phyloP scores from a whole-genome alignment of 2,113 vertebrate species.

The Manacus vitellinus region DNA sequence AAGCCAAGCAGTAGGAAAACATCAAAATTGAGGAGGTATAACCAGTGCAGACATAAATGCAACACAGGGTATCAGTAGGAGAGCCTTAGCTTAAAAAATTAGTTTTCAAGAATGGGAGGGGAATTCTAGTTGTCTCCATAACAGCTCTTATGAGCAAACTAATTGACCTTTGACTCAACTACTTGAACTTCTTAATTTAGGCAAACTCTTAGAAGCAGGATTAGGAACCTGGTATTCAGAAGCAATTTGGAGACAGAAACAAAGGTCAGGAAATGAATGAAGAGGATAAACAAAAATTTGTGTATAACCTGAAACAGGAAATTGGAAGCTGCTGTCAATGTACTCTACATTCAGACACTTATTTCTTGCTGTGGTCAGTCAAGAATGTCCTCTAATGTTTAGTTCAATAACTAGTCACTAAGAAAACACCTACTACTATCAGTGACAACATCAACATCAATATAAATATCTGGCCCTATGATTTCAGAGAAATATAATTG shows the following conservation, averaged over 20 bases:
- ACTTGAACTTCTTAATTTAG: not conserved
- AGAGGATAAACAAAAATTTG: not conserved
- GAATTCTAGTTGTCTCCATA: not conserved
- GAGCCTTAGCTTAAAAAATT: not conserved
- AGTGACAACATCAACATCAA: not conserved
- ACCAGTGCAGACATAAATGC: not conserved
- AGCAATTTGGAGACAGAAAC: not conserved
- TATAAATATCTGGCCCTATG: not conserved
- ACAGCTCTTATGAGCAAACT: not conserved
- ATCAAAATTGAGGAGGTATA: not conserved
- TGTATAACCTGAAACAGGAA: not conserved
- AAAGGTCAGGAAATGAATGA: not conserved
- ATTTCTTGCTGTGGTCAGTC: not conserved
- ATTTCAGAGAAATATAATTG: not conserved
- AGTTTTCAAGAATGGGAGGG: not conserved
- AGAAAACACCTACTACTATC: not conserved
- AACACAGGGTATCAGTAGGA: not conserved
- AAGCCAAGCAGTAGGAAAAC: not conserved
- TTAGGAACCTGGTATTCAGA: not conserved
- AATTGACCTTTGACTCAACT: not conserved
- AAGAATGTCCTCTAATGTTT: not conserved
- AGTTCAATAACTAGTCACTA: not conserved
- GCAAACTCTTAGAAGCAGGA: fast-evolving
- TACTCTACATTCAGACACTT: not conserved
- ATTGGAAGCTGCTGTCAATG: not conserved